Conservation (phyloP, 2,113 vertebrate genomes). For the Noturus placidus region DNA sequence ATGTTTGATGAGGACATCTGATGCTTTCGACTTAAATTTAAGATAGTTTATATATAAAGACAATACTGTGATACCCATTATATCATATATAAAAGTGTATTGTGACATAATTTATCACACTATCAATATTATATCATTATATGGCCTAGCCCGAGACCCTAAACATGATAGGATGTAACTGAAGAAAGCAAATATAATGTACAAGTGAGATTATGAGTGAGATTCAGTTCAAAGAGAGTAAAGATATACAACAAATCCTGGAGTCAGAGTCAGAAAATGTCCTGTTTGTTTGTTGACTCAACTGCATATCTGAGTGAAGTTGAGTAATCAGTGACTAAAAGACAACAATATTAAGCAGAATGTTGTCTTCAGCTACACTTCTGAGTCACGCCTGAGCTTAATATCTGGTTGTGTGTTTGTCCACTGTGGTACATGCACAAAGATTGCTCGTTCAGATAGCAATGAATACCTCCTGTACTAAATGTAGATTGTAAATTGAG, state of each 20-base stretch:
- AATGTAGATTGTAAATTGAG: conserved; percentile 9
- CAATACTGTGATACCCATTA: too few species aligned
- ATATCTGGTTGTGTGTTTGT: not conserved
- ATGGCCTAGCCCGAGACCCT: not conserved
- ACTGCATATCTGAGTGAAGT: not conserved
- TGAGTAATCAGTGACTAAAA: not conserved
- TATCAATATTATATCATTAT: not conserved
- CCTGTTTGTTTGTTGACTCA: not conserved
- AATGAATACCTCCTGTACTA: not conserved
- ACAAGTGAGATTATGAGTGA: not conserved
- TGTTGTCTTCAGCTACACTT: not conserved
- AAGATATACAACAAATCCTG: not conserved
- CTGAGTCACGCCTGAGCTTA: conserved; percentile 7
- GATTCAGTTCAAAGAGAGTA: not conserved
- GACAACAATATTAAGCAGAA: not conserved
- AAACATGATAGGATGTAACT: not conserved
- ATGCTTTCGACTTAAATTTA: too few species aligned
- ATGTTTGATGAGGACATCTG: too few species aligned
- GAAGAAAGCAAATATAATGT: not conserved
- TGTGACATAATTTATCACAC: not conserved
- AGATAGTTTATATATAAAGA: too few species aligned
- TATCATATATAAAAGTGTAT: too few species aligned
- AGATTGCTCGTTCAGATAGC: not conserved
- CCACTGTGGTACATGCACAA: not conserved
- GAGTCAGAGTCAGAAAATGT: not conserved